Conservation (phyloP, 2,888 invertebrate species). For the Venusia cambrica region DNA sequence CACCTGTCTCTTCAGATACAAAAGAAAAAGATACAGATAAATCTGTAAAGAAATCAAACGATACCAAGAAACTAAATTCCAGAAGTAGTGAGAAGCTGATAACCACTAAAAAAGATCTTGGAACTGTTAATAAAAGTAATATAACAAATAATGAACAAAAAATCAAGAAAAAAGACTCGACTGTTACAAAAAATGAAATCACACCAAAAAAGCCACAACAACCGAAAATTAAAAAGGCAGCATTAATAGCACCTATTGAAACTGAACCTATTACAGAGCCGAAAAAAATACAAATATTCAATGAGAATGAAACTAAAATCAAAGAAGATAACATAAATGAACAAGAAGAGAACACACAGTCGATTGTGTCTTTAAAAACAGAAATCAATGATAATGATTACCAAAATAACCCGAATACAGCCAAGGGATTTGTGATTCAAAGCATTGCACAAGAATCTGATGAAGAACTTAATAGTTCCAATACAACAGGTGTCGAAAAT, state of each 20-base stretch:
- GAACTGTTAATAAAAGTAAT: slow-evolving; percentile 39
- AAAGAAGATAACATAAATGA: slow-evolving; percentile 5
- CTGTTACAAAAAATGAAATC: slow-evolving; percentile 41
- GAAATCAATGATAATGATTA: slow-evolving; percentile 11
- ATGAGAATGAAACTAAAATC: slow-evolving; percentile 5
- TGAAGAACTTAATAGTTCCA: slow-evolving; percentile 41
- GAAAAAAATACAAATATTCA: slow-evolving; percentile 8
- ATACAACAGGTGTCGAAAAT: slow-evolving; percentile 34
- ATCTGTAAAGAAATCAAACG: slow-evolving; percentile 40
- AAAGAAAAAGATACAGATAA: slow-evolving; percentile 50
- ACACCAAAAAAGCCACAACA: slow-evolving; percentile 43
- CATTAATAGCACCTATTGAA: slow-evolving; percentile 3
- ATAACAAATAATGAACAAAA: slow-evolving; percentile 42
- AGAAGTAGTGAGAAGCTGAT: slow-evolving; percentile 53
- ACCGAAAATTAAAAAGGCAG: slow-evolving; percentile 13
- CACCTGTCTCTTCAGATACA: slow-evolving; percentile 29
- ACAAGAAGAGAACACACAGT: neutral
- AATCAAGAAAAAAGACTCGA: slow-evolving; percentile 47
- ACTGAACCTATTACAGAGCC: slow-evolving; percentile 4
- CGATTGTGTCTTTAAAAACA: slow-evolving; percentile 1
- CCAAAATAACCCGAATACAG: slow-evolving; percentile 2
- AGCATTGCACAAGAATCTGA: slow-evolving; percentile 23
- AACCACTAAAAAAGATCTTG: slow-evolving; percentile 42
- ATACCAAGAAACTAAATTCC: slow-evolving; percentile 48
- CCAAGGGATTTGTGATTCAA: neutral